These are phyloP conservation scores for Psophia crepitans DNA, from an alignment of 2,113 vertebrate species.

Conservation along the genomic window DNA sequence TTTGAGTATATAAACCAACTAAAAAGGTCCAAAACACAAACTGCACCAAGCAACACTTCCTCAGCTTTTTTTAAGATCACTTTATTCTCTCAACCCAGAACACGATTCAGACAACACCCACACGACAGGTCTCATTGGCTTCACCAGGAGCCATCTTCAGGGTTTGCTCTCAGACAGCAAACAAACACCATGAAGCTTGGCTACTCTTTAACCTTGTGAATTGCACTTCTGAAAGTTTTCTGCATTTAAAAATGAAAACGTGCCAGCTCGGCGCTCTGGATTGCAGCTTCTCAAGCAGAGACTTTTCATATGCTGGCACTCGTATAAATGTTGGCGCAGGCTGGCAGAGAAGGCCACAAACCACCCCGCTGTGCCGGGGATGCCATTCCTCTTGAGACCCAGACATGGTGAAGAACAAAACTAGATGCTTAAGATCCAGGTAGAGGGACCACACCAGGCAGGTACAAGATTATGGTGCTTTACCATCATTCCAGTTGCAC, in stretches of 20 bases:
- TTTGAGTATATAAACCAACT: neutral
- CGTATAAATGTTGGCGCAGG: accelerated
- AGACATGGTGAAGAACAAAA: neutral
- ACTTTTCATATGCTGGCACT: neutral
- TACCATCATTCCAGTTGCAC: accelerated
- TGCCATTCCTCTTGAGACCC: neutral
- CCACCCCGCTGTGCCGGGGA: too few species aligned
- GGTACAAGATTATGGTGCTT: neutral
- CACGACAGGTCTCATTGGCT: neutral
- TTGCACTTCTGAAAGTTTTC: neutral
- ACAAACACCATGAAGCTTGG: neutral
- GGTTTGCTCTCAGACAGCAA: neutral
- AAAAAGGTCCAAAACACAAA: neutral
- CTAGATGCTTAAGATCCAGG: neutral
- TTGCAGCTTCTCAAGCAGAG: neutral
- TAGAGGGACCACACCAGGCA: neutral
- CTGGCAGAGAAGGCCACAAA: neutral
- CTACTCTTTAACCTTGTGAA: neutral
- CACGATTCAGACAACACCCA: neutral
- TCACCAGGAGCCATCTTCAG: neutral
- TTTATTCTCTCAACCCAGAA: neutral
- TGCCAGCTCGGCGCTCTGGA: neutral
- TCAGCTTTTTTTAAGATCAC: neutral
- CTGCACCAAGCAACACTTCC: neutral
- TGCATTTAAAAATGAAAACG: neutral